A percentile compares a stretch with the other conserved stretches of the same genome.
phyloP scores from a whole-genome alignment of 2,888 invertebrate genomes.

The Lampropteryx suffumata region DNA sequence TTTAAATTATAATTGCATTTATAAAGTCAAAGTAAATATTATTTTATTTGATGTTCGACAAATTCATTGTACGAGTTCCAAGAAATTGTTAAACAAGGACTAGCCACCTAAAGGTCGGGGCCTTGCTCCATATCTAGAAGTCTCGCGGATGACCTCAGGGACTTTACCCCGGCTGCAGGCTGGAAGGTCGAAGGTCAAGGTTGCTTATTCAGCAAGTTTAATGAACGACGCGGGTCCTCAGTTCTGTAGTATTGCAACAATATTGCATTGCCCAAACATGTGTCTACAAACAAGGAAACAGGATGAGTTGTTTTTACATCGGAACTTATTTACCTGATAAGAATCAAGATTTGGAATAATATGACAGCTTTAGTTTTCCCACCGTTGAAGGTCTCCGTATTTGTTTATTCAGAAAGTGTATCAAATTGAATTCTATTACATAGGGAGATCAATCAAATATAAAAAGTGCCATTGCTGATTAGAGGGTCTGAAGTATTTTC shows the following conservation, averaged over 20 bases:
- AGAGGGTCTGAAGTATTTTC: not conserved
- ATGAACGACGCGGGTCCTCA: constrained; percentile 1
- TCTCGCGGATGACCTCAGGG: constrained; percentile 26
- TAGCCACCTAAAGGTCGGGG: constrained; percentile 35
- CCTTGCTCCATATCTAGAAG: constrained; percentile 38
- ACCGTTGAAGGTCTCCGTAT: too few relatives aligned
- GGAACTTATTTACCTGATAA: too few relatives aligned
- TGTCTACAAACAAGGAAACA: not conserved
- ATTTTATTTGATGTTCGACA: constrained; percentile 4
- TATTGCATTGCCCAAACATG: not conserved
- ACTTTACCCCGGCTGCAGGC: constrained; percentile 25
- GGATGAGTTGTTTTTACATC: too few relatives aligned
- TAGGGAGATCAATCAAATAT: too few relatives aligned
- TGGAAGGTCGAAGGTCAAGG: constrained; percentile 34
- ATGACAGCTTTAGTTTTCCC: too few relatives aligned
- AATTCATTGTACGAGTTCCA: constrained; percentile 2
- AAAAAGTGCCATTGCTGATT: not conserved
- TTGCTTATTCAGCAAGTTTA: constrained; percentile 14
- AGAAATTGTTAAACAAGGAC: constrained; percentile 33
- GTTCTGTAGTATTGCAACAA: not conserved
- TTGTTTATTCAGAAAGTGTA: too few relatives aligned
- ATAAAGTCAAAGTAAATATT: not conserved
- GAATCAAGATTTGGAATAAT: too few relatives aligned
- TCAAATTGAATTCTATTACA: too few relatives aligned
- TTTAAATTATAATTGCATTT: too few relatives aligned